Base-by-base conservation (phyloP, 2,113 vertebrate genomes). In the Aspidoscelis tigris region DNA sequence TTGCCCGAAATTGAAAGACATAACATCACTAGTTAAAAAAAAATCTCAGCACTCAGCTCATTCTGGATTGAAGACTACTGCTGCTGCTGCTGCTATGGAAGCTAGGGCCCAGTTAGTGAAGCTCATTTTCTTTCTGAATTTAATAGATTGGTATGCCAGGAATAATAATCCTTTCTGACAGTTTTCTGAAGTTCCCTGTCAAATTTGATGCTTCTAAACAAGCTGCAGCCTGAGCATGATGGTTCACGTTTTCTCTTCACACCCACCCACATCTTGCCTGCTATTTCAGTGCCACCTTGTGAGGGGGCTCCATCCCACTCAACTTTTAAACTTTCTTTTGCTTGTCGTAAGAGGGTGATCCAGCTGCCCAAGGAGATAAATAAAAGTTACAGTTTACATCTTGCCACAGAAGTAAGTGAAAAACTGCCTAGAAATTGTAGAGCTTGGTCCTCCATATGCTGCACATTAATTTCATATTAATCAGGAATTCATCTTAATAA, bases 401-500 rank as follows among this genome's bases (percentile, higher is more conserved):
- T 50, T 78, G 72, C 76, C 33, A 82, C 12, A 21, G 0, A 82
- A 61, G 11, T 33, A 85, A 86, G 61, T 84, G 75, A 85, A 86
- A 89, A 92, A 5, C 82, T 66, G 82, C 33, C 79, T 87, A 39
- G 72, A 11, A 86, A 90, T 88, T 80, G 81, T 75, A 41, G 87
- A 82, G 76, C 41, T 72, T 84, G 84, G 72, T 74, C 2, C 76
- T 91, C 69, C 83, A 11, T 80, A 86, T 82, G 82, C 90, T 89
- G 26, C 75, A 87, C 84, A 93, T 94, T 89, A 94, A 90, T 1
- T 92, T 87, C 43, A 65, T 89, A 16, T 89, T 95, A 93, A 93
- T 95, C 93, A 85, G 26, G 87, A 91, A 77, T 85, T 91, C 26
- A 68, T 81, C 14, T 9, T 87, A 92, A 74, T 90, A 86, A 92